These are phyloP conservation scores for Epizoanthus stellaris DNA, from an alignment of 92 coral and sea anemone genomes.

Conservation along the genomic window DNA sequence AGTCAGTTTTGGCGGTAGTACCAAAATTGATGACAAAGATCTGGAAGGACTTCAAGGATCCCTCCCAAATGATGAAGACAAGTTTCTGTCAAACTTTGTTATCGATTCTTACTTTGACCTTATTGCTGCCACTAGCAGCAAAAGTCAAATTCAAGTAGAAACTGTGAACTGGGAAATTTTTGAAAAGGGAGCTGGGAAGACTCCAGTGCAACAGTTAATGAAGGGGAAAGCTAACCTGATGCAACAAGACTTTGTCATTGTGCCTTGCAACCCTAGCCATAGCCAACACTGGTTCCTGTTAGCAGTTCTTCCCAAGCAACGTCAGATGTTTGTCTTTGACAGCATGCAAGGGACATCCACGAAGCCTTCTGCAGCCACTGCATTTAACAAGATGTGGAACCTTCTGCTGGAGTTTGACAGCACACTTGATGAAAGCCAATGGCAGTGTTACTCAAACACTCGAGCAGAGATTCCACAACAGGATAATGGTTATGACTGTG, in stretches of 20 bases:
- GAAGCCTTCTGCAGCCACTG: constrained; percentile 18
- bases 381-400: constrained; percentile 12
- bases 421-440: constrained; percentile 15
- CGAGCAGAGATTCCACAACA: constrained; percentile 9
- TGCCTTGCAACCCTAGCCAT: constrained; percentile 20
- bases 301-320: constrained; percentile 13
- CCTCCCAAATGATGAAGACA: constrained; percentile 30
- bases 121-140: constrained; percentile 16
- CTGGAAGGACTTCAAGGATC: constrained; percentile 25
- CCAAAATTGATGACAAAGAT: constrained; percentile 16
- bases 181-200: constrained; percentile 18
- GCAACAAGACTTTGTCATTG: constrained; percentile 23
- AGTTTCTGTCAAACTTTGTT: constrained; percentile 29
- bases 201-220: neutral
- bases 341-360: constrained; percentile 18
- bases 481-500: constrained; percentile 34
- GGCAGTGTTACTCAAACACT: constrained; percentile 22
- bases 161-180: constrained; percentile 22
- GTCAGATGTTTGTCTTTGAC: constrained; percentile 13
- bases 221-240: constrained; percentile 27
- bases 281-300: constrained; percentile 20
- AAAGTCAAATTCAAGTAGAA: constrained; percentile 15
- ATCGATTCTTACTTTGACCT: constrained; percentile 26
- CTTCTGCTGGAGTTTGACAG: constrained; percentile 6
- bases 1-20: constrained; percentile 1